These are phyloP conservation scores for Chrosomus eos DNA, from an alignment of 2,797 vertebrate species.

Conservation along the genomic window DNA sequence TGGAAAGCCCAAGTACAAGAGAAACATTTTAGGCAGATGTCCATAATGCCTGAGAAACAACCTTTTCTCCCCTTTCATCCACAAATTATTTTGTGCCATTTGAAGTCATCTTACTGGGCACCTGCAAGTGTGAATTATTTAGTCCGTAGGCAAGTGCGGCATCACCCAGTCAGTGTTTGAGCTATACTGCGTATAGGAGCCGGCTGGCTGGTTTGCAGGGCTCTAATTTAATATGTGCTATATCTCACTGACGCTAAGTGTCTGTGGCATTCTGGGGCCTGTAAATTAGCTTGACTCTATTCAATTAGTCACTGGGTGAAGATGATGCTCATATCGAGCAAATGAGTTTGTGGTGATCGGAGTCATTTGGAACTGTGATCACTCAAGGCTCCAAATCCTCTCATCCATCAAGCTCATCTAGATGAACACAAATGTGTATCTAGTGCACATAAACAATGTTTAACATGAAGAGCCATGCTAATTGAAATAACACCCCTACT, in stretches of 20 bases:
- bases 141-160: slow-evolving; percentile 31
- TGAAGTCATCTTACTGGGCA: slow-evolving; percentile 23
- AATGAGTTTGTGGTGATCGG: slow-evolving; percentile 36
- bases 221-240: slow-evolving; percentile 61
- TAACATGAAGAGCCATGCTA: not conserved
- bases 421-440: slow-evolving; percentile 19
- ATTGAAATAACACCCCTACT: not conserved
- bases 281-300: slow-evolving; percentile 64
- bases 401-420: slow-evolving; percentile 44
- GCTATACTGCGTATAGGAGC: slow-evolving; percentile 22
- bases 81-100: slow-evolving; percentile 17
- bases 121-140: slow-evolving; percentile 41
- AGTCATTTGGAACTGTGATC: slow-evolving; percentile 50
- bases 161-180: slow-evolving; percentile 23
- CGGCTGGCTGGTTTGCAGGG: slow-evolving; percentile 46
- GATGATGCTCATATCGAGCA: slow-evolving; percentile 52
- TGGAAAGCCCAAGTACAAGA: slow-evolving; percentile 11
- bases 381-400: slow-evolving; percentile 42
- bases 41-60: not conserved
- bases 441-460: slow-evolving; percentile 23
- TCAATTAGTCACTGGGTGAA: slow-evolving; percentile 65
- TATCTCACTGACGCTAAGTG: slow-evolving; percentile 63
- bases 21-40: slow-evolving; percentile 9
- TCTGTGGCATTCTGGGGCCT: slow-evolving; percentile 61
- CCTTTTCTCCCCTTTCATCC: not conserved